A percentile compares a stretch with the other conserved stretches of the same genome.
These are phyloP conservation scores for Drosophila nr. fundita DNA, from an alignment of 2,888 invertebrate species.

Conservation along the genomic window DNA sequence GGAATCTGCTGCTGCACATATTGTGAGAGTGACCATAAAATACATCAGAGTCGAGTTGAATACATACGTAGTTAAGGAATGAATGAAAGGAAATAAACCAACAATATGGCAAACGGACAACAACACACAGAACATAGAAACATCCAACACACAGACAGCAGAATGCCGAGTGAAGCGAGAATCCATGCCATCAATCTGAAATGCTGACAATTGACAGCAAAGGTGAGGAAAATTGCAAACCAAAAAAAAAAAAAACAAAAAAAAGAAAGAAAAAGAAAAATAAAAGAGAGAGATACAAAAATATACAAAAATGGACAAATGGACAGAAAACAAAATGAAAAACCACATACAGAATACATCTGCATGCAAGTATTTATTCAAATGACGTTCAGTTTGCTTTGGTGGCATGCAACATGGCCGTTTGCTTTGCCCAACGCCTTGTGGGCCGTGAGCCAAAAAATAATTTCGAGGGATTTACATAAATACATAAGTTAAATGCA, in stretches of 20 bases:
- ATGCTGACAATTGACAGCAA: slow-evolving; percentile 75
- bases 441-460: slow-evolving; percentile 52
- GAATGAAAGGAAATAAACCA: slow-evolving; percentile 18
- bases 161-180: not conserved
- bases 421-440: slow-evolving; percentile 13
- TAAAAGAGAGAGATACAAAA: slow-evolving; percentile 23
- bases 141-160: slow-evolving; percentile 33
- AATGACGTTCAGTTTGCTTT: slow-evolving; percentile 64
- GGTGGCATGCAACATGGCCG: slow-evolving; percentile 14
- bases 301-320: slow-evolving; percentile 17
- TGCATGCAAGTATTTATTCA: slow-evolving; percentile 52
- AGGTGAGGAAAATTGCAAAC: slow-evolving; percentile 42
- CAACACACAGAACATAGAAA: slow-evolving; percentile 6
- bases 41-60: slow-evolving; percentile 7
- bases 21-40: slow-evolving; percentile 39
- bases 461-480: slow-evolving; percentile 82
- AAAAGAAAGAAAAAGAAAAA: slow-evolving; percentile 4
- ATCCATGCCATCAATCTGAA: slow-evolving; percentile 58
- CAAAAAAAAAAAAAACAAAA: slow-evolving; percentile 1
- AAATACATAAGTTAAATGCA: slow-evolving; percentile 83
- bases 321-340: not conserved
- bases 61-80: slow-evolving; percentile 40
- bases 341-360: slow-evolving; percentile 5
- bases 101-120: slow-evolving; percentile 37
- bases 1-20: slow-evolving; percentile 6